These are phyloP conservation scores for Scomber scombrus DNA, from an alignment of 2,113 vertebrate genomes.

Conservation along the genomic window DNA sequence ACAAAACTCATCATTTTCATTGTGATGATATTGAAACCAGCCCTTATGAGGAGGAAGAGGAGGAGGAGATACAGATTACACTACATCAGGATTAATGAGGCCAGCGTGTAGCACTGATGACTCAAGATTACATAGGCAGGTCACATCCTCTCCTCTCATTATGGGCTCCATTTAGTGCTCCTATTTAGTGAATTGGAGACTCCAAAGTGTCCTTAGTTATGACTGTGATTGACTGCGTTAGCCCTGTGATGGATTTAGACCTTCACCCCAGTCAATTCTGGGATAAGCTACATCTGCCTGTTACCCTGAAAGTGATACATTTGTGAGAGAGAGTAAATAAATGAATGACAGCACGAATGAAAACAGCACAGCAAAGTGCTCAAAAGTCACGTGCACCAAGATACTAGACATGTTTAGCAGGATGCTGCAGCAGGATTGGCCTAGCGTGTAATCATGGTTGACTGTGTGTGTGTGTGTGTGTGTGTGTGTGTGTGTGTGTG, in stretches of 20 bases:
- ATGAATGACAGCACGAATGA: background rate
- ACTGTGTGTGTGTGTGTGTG: background rate
- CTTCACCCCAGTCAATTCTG: background rate
- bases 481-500: background rate
- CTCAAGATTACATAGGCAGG: background rate
- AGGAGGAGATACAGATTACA: background rate
- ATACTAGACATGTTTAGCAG: background rate
- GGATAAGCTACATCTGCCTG: background rate
- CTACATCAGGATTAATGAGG: conserved; percentile 15
- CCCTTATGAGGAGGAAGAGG: background rate
- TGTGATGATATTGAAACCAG: background rate
- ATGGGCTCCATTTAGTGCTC: background rate
- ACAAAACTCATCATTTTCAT: background rate
- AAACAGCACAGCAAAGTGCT: background rate
- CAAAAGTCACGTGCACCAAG: background rate
- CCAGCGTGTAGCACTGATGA: background rate
- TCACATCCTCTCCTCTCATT: background rate
- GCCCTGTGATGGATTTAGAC: background rate
- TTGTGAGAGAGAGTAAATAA: background rate
- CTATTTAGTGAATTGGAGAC: background rate
- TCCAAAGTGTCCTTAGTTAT: background rate
- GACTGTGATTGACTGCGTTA: background rate
- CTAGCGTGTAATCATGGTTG: too few species aligned
- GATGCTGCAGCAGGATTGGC: too few species aligned
- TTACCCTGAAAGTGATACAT: background rate